Percentiles rank a stretch among this genome's conserved stretches.
Evolutionary conservation across 1,140 invertebrate genomes (phyloP).

Genomic region (Brachystomella parvula): DNA sequence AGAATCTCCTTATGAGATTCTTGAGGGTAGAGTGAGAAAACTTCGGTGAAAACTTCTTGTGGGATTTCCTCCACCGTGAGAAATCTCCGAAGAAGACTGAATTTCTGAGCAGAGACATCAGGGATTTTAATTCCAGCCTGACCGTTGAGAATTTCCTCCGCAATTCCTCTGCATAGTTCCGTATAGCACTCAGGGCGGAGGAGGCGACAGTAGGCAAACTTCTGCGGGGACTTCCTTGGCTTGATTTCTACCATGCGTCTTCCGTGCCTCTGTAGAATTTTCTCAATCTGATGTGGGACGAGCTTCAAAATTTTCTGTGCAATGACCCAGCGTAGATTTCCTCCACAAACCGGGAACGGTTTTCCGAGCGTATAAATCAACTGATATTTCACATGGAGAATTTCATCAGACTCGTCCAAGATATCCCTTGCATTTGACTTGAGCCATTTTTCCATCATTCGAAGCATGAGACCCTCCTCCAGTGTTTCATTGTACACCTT

Average conservation of each 20-base stretch:
- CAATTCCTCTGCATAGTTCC: slow-evolving; percentile 6
- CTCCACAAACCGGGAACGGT: slow-evolving; percentile 23
- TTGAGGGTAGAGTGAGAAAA: slow-evolving; percentile 6
- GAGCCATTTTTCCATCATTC: slow-evolving; percentile 13
- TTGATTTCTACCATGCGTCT: slow-evolving; percentile 12
- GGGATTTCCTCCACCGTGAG: slow-evolving; percentile 12
- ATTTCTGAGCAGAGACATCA: background rate
- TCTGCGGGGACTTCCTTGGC: background rate
- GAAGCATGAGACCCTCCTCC: background rate
- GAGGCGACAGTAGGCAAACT: slow-evolving; percentile 15
- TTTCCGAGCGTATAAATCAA: slow-evolving; percentile 32
- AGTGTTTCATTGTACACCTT: background rate
- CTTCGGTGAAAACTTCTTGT: background rate
- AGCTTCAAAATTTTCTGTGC: slow-evolving; percentile 12
- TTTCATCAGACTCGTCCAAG: slow-evolving; percentile 35
- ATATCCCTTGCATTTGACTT: slow-evolving; percentile 21
- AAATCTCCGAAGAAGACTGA: slow-evolving; percentile 3
- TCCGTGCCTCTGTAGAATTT: background rate
- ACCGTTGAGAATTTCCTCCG: slow-evolving; percentile 16
- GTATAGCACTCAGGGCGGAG: background rate
- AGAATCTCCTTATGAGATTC: slow-evolving; percentile 18
- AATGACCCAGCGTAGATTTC: slow-evolving; percentile 25
- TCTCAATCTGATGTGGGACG: slow-evolving; percentile 5
- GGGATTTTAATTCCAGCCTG: slow-evolving; percentile 3
- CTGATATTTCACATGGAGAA: slow-evolving; percentile 34